These are phyloP conservation scores for Nematopogon swammerdamellus DNA, from an alignment of 2,888 invertebrate species.

Conservation along the genomic window DNA sequence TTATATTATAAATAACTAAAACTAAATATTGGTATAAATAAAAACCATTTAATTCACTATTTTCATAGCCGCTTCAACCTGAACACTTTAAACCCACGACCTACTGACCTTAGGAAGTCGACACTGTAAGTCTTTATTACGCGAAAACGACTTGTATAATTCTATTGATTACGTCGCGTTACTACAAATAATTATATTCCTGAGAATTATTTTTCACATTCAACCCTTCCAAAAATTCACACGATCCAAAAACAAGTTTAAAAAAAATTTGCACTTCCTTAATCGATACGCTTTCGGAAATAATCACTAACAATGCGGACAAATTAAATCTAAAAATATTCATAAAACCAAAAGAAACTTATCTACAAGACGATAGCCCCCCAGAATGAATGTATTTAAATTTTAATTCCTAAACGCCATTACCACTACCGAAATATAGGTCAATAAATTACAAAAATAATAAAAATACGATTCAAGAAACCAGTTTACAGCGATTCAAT, in stretches of 20 bases:
- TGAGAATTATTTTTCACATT: too few species aligned
- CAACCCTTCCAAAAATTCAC: too few species aligned
- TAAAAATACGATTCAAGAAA: slow-evolving; percentile 24
- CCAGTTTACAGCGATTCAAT: slow-evolving; percentile 25
- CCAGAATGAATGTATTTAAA: background rate
- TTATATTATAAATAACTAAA: too few species aligned
- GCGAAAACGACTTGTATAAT: too few species aligned
- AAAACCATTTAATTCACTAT: too few species aligned
- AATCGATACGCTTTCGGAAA: background rate
- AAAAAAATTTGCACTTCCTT: background rate
- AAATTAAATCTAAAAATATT: background rate
- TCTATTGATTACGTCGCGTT: too few species aligned
- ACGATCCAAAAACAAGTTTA: background rate
- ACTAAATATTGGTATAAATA: too few species aligned
- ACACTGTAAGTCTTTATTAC: too few species aligned
- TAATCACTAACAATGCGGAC: background rate
- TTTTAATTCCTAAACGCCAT: slow-evolving; percentile 3
- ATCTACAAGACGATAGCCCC: background rate
- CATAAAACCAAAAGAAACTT: background rate
- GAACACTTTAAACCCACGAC: too few species aligned
- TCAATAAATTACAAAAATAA: slow-evolving; percentile 45
- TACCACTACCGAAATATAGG: slow-evolving; percentile 20
- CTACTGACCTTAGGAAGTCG: too few species aligned
- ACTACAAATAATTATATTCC: too few species aligned
- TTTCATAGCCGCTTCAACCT: too few species aligned